These are phyloP conservation scores for Quadroppia sp. DNA, from an alignment of 2,888 invertebrate species.

Conservation along the genomic window DNA sequence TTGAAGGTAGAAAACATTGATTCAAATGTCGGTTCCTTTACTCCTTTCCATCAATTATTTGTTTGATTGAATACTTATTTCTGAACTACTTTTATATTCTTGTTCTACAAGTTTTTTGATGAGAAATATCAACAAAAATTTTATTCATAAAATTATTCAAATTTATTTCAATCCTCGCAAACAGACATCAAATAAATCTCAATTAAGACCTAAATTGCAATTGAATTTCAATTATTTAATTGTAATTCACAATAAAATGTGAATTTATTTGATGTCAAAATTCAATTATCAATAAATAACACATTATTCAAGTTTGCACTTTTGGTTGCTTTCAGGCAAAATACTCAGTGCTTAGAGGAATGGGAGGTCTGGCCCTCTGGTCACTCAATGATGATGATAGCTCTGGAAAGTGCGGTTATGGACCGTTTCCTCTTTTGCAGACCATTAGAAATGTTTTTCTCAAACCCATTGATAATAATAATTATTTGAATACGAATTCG, in stretches of 20 bases:
- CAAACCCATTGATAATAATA: conserved; percentile 29
- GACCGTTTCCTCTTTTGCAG: conserved; percentile 44
- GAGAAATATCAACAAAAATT: no score
- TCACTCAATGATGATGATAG: conserved; percentile 46
- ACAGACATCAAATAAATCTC: no score
- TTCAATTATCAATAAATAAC: neutral
- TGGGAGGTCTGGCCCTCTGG: conserved; percentile 45
- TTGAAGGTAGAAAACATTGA: conserved; percentile 38
- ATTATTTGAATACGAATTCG: conserved; percentile 2
- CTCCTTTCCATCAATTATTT: neutral
- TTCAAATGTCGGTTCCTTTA: neutral
- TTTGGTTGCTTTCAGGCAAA: conserved; percentile 42
- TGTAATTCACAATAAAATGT: no score
- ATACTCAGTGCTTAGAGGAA: conserved; percentile 39
- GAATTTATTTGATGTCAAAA: no score
- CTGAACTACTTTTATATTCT: neutral
- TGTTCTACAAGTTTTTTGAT: neutral
- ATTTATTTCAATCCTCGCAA: no score
- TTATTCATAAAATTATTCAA: no score
- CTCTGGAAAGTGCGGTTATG: conserved; percentile 43
- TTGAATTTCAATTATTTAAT: no score
- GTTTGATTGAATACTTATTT: conserved; percentile 7
- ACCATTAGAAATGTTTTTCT: conserved; percentile 41
- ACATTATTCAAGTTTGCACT: neutral
- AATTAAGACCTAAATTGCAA: no score